Evolutionary conservation across 2,888 invertebrate genomes (phyloP).

Genomic region (Drosophila glabriapex): DNA sequence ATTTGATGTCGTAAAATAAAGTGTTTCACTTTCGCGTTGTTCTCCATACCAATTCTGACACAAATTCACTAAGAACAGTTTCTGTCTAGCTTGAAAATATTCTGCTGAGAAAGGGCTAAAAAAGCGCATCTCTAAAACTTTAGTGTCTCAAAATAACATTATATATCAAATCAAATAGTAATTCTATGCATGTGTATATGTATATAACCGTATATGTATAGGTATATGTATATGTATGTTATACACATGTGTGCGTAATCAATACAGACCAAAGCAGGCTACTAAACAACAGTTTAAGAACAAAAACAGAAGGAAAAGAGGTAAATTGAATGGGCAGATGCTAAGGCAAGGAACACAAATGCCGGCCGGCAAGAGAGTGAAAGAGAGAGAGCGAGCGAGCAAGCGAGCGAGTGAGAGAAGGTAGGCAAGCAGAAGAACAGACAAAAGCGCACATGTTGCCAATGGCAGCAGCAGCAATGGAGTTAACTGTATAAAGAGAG

Average conservation of each 20-base stretch:
- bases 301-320: conserved; percentile 10
- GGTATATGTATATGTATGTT: background rate
- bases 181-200: background rate
- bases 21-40: background rate
- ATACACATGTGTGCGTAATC: conserved; percentile 5
- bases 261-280: conserved; percentile 34
- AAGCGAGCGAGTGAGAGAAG: background rate
- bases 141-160: background rate
- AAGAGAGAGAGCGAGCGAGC: background rate
- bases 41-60: background rate
- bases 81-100: background rate
- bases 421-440: conserved; percentile 9
- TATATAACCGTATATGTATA: background rate
- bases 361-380: conserved; percentile 17
- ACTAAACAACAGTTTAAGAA: conserved; percentile 19
- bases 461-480: conserved; percentile 48
- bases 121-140: too few species aligned
- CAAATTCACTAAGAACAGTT: background rate
- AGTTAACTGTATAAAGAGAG: conserved; percentile 17
- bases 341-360: conserved; percentile 14
- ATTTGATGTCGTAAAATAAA: conserved; percentile 1
- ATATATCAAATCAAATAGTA: background rate
- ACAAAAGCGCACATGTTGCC: conserved; percentile 65
- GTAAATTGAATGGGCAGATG: conserved; percentile 36
- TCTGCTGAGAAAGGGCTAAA: background rate